phyloP scores from a whole-genome alignment of 2,113 vertebrate genomes.

The Gulo gulo region DNA sequence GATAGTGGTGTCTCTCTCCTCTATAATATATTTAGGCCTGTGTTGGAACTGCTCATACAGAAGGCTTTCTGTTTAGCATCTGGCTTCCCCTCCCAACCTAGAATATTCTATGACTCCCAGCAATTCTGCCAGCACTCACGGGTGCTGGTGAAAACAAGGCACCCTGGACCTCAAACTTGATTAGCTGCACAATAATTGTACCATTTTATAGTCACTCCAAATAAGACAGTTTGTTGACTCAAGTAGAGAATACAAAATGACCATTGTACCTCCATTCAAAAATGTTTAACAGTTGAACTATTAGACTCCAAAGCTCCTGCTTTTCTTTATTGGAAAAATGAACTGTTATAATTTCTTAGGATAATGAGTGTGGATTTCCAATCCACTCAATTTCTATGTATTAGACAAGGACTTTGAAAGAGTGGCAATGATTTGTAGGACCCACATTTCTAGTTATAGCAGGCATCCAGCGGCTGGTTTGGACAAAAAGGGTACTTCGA shows the following conservation, averaged over 20 bases:
- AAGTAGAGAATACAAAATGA: neutral
- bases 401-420: neutral
- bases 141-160: neutral
- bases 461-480: neutral
- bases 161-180: too few species aligned
- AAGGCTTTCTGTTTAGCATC: neutral
- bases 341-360: neutral
- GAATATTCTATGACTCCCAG: neutral
- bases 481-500: neutral
- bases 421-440: neutral
- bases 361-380: neutral
- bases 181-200: neutral
- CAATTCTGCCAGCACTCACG: neutral
- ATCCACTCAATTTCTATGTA: neutral
- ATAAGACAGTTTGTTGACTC: neutral
- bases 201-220: neutral
- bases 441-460: neutral
- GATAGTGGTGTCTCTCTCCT: neutral
- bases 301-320: neutral
- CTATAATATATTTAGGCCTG: neutral
- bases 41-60: neutral
- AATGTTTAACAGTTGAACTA: neutral
- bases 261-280: neutral
- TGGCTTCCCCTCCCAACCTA: neutral
- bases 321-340: neutral